These are phyloP conservation scores for Blastobasis adustella DNA, from an alignment of 2,888 invertebrate genomes.

Conservation along the genomic window DNA sequence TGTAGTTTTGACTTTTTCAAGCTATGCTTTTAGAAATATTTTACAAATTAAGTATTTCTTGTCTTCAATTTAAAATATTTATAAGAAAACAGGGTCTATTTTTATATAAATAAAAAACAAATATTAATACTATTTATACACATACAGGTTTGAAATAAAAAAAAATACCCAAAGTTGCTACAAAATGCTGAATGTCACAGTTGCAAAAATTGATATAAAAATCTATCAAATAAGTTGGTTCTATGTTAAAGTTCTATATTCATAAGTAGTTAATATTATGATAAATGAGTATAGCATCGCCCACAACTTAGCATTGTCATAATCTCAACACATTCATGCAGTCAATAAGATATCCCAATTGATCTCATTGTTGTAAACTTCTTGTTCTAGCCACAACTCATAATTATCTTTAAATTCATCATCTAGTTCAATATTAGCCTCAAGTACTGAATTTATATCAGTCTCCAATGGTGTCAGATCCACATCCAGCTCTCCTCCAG, in stretches of 20 bases:
- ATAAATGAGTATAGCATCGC: no score
- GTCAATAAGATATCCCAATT: constrained; percentile 81
- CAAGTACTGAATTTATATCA: constrained; percentile 87
- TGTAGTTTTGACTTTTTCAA: no score
- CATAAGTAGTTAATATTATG: no score
- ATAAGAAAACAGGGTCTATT: no score
- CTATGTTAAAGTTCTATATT: no score
- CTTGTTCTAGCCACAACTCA: constrained; percentile 95
- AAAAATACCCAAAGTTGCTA: no score
- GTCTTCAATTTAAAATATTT: no score
- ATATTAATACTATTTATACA: background rate
- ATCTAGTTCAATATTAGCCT: constrained; percentile 86
- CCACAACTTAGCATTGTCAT: no score
- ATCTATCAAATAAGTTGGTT: constrained; percentile 1
- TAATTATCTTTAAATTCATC: constrained; percentile 96
- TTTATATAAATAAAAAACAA: no score
- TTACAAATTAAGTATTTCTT: no score
- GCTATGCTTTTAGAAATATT: no score
- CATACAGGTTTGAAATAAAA: background rate
- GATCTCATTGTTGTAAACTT: constrained; percentile 92
- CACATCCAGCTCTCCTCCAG: constrained; percentile 66
- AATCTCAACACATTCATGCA: constrained; percentile 25
- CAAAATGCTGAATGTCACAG: no score
- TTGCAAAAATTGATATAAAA: constrained; percentile 8
- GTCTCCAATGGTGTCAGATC: constrained; percentile 83